Conservation (phyloP, 2,888 invertebrate genomes). For the Ichneumon xanthorius region DNA sequence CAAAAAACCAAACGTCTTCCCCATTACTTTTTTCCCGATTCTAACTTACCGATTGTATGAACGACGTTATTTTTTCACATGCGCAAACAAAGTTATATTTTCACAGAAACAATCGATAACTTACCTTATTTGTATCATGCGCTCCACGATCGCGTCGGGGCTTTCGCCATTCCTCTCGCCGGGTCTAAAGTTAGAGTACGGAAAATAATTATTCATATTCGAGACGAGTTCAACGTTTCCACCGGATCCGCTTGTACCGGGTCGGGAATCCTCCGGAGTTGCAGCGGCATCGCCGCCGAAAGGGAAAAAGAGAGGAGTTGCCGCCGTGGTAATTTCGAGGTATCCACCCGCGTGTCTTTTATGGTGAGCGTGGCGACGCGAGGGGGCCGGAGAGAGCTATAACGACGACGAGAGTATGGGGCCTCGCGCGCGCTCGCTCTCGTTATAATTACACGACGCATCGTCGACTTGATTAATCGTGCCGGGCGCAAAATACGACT, state of each 20-base stretch:
- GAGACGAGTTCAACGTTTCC: constrained; percentile 64
- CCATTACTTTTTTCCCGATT: no score
- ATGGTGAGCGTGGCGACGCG: constrained; percentile 44
- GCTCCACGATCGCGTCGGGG: constrained; percentile 24
- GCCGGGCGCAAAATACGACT: constrained; percentile 72
- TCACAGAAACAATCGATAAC: not conserved
- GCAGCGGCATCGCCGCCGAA: constrained; percentile 29
- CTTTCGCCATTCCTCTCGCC: constrained; percentile 24
- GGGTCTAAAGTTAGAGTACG: constrained; percentile 59
- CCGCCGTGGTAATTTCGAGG: constrained; percentile 67
- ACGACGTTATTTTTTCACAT: no score
- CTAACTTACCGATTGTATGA: no score
- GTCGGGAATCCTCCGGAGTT: constrained; percentile 29
- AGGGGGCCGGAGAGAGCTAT: constrained; percentile 31
- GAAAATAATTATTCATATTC: constrained; percentile 69
- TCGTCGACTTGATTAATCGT: constrained; percentile 74
- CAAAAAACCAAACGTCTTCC: no score
- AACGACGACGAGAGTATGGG: constrained; percentile 49
- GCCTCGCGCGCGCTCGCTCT: constrained; percentile 62
- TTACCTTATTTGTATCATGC: not conserved
- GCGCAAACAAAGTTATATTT: no score
- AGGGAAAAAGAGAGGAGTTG: constrained; percentile 62
- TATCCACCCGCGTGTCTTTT: constrained; percentile 68
- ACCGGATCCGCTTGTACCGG: constrained; percentile 24
- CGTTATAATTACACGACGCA: constrained; percentile 71